Percentiles rank a stretch among this genome's conserved stretches.
phyloP scores from a whole-genome alignment of 1,140 invertebrate species.

The Laodelphax striatellus region DNA sequence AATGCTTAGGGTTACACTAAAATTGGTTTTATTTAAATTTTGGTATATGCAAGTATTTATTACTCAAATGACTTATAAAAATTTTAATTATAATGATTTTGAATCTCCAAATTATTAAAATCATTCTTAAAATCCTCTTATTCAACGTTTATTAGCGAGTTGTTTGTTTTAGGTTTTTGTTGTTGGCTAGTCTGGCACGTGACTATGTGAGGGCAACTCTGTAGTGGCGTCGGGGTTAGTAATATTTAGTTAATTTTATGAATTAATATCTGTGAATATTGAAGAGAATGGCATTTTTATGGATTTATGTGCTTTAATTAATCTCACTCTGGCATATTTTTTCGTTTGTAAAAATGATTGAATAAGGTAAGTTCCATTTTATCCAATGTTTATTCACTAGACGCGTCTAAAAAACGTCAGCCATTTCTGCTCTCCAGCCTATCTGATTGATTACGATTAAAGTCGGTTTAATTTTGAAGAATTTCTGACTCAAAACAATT shows the following conservation, averaged over 20 bases:
- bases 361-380: not conserved
- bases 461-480: not conserved
- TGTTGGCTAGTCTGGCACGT: too few species aligned
- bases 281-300: not conserved
- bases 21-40: too few species aligned
- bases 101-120: too few species aligned
- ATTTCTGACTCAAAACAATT: not conserved
- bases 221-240: conserved; percentile 2
- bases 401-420: conserved; percentile 1
- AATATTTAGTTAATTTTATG: not conserved
- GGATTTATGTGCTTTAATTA: not conserved
- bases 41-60: too few species aligned
- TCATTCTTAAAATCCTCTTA: too few species aligned
- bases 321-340: not conserved
- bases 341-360: not conserved
- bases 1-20: too few species aligned
- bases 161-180: too few species aligned
- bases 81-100: too few species aligned
- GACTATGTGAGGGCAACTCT: not conserved
- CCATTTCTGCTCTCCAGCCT: not conserved
- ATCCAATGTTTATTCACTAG: not conserved
- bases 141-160: too few species aligned
- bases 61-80: too few species aligned
- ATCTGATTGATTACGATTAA: not conserved
- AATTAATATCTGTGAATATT: not conserved